Percentiles rank a stretch among this genome's conserved stretches.
phyloP scores from a whole-genome alignment of 2,888 invertebrate species.

The Therioaphis trifolii region DNA sequence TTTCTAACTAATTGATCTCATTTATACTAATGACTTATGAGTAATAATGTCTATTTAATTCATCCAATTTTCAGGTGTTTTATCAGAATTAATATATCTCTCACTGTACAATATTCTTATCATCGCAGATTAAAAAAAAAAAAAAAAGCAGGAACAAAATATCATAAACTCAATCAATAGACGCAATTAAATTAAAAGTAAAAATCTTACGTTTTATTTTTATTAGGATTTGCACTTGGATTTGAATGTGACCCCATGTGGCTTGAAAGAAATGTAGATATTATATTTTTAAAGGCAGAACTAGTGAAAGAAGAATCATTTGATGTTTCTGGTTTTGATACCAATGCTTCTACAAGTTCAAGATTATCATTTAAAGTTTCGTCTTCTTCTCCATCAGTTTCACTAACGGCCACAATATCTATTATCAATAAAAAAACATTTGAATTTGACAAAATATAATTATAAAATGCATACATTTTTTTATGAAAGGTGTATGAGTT shows the following conservation, averaged over 20 bases:
- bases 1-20: too few species aligned
- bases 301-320: slow-evolving; percentile 67
- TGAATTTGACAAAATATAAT: too few species aligned
- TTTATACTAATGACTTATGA: too few species aligned
- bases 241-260: slow-evolving; percentile 53
- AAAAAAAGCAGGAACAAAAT: background rate
- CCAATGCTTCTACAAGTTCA: slow-evolving; percentile 65
- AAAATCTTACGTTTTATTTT: slow-evolving; percentile 55
- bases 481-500: too few species aligned
- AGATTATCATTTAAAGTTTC: slow-evolving; percentile 39
- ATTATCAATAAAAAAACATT: too few species aligned
- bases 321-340: slow-evolving; percentile 58
- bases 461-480: too few species aligned
- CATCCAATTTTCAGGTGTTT: too few species aligned
- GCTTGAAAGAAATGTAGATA: slow-evolving; percentile 63
- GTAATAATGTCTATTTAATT: too few species aligned
- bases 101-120: too few species aligned
- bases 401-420: slow-evolving; percentile 69
- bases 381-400: slow-evolving; percentile 73
- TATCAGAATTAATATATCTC: too few species aligned
- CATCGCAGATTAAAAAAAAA: background rate
- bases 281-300: slow-evolving; percentile 66
- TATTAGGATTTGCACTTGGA: slow-evolving; percentile 41
- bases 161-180: background rate
- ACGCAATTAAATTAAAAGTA: background rate